These are phyloP conservation scores for Drosophila cracens DNA, from an alignment of 2,888 invertebrate genomes.

Conservation along the genomic window DNA sequence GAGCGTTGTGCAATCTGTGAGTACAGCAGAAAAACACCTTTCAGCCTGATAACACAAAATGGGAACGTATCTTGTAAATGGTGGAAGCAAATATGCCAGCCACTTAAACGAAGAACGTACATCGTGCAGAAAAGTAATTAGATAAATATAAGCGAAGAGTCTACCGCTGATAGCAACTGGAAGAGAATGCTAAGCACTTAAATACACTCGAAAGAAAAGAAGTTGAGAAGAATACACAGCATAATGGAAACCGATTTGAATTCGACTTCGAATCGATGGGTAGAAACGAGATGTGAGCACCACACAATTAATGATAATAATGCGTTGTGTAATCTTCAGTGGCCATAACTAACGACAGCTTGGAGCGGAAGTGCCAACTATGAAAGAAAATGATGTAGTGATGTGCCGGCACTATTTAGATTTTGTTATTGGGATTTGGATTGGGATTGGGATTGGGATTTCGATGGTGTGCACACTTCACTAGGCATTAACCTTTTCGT, in stretches of 20 bases:
- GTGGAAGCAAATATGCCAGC: slow-evolving; percentile 25
- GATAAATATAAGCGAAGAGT: slow-evolving; percentile 37
- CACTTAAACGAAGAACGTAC: slow-evolving; percentile 26
- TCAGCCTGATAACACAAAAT: slow-evolving; percentile 39
- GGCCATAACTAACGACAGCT: slow-evolving; percentile 58
- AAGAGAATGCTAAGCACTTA: not conserved
- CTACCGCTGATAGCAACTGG: slow-evolving; percentile 24
- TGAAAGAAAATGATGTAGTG: slow-evolving; percentile 7
- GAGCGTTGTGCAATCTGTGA: slow-evolving; percentile 23
- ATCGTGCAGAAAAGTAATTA: slow-evolving; percentile 45
- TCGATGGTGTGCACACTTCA: slow-evolving; percentile 77
- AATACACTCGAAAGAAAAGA: not conserved
- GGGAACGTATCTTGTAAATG: slow-evolving; percentile 14
- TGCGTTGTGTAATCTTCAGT: slow-evolving; percentile 42
- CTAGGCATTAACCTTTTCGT: slow-evolving; percentile 76
- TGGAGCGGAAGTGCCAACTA: slow-evolving; percentile 70
- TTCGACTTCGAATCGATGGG: slow-evolving; percentile 3
- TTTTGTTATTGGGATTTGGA: slow-evolving; percentile 3
- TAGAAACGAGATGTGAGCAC: slow-evolving; percentile 16
- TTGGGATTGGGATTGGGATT: not conserved
- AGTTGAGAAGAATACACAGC: not conserved
- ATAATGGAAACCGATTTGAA: slow-evolving; percentile 10
- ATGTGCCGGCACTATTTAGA: slow-evolving; percentile 38
- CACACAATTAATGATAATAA: slow-evolving; percentile 34
- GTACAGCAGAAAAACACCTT: slow-evolving; percentile 24